These are phyloP conservation scores for Lepas anatifera DNA, from an alignment of 2,888 invertebrate species.

Conservation along the genomic window DNA sequence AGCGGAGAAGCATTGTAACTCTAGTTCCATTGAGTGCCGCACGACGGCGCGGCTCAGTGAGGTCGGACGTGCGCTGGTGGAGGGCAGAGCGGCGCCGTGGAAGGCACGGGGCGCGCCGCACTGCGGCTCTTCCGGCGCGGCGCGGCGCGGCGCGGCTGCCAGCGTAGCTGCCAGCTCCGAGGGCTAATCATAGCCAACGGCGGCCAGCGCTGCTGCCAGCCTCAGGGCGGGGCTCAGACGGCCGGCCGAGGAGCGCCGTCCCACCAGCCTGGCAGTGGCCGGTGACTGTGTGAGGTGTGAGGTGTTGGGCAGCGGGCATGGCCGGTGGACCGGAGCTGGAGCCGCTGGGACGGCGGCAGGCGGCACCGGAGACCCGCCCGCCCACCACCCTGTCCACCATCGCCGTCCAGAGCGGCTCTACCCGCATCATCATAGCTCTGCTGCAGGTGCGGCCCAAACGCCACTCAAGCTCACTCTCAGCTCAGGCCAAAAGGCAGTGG, in stretches of 20 bases:
- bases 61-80: too few species aligned
- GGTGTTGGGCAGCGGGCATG: background rate
- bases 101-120: too few species aligned
- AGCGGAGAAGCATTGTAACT: too few species aligned
- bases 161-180: background rate
- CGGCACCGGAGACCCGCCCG: background rate
- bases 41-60: too few species aligned
- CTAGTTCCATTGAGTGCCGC: too few species aligned
- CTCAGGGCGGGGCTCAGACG: background rate
- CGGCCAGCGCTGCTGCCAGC: background rate
- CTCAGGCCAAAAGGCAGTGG: too few species aligned
- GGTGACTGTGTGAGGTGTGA: background rate
- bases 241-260: background rate
- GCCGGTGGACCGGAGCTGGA: background rate
- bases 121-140: too few species aligned
- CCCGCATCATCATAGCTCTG: conserved; percentile 74
- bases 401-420: conserved; percentile 73
- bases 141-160: too few species aligned
- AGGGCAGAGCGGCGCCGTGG: too few species aligned
- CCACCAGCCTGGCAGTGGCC: background rate
- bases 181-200: background rate
- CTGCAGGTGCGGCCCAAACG: conserved; percentile 83
- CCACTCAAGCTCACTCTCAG: too few species aligned
- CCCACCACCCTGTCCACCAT: conserved; percentile 79
- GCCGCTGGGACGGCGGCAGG: background rate